These are phyloP conservation scores for sheep (Ovis aries) DNA, from an alignment of 2,113 vertebrate genomes.

Conservation along the genomic window DNA sequence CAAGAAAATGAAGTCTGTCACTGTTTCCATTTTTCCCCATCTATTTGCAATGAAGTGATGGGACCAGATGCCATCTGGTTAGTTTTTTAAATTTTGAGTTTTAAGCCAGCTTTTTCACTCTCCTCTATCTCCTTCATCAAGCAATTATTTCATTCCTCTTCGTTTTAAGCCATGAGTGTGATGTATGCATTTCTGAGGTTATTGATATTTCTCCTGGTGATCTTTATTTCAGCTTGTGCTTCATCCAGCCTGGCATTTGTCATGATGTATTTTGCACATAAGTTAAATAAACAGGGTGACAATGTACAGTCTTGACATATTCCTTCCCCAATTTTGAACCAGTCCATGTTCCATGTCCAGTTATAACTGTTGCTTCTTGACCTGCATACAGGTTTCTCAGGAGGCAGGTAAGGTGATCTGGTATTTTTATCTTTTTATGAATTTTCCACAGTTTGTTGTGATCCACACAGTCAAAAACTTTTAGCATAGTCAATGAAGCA, in stretches of 20 bases:
- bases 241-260: background rate
- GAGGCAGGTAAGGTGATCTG: background rate
- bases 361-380: background rate
- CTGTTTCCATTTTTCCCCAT: background rate
- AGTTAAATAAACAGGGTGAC: background rate
- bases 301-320: background rate
- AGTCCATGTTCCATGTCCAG: background rate
- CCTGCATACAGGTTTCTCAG: background rate
- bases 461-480: background rate
- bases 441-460: background rate
- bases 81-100: background rate
- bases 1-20: background rate
- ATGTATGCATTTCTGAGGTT: background rate
- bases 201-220: background rate
- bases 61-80: background rate
- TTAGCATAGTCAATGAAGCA: background rate
- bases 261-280: background rate
- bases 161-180: background rate
- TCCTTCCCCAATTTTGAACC: background rate
- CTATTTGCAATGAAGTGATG: background rate
- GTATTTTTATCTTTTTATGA: background rate
- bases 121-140: background rate
- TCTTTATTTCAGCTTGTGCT: background rate
- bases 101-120: background rate
- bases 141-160: background rate